Evolutionary conservation across 2,888 invertebrate species (phyloP), one percentile per base, ranked within the genome.

Genomic region (Penaeus monodon): DNA sequence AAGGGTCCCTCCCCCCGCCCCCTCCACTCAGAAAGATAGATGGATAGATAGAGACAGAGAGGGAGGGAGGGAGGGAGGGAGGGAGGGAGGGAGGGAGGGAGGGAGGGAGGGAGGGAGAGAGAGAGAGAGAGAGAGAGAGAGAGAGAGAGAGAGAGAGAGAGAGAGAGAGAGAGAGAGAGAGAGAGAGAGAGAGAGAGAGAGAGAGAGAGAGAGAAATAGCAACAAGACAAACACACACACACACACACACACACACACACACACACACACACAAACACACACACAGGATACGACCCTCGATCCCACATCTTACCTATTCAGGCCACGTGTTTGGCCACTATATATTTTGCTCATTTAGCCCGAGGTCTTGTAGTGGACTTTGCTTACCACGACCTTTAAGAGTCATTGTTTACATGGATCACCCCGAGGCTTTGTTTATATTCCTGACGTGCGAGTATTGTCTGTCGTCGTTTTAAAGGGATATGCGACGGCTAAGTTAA

Each of bases 191-290:
- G 74, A 12, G 27, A 29, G 33, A 6, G 29, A 4, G 24, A 6
- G 74, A 7, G 33, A 74, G 74, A 74, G 33, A 6, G 17, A 4
- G 44, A 74, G 74, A 74, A 33, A 44, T 10, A 74, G 44, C 24
- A 38, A 24, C 24, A 33, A 20, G 22, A 29, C 68, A 29, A 17
- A 29, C 29, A 29, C 70, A n/a, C 70, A 70, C 70, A 70, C 70
- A 70, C 70, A 70, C 70, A 70, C 70, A 70, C 70, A 70, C 70
- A 70, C 70, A 70, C 70, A 70, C 70, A 70, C 70, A 70, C 70
- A 70, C 70, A 70, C 70, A 70, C 70, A 70, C 70, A 70, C 70
- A 70, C n/a, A 70, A 24, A 70, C 70, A 70, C 70, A 70, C 70
- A 70, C 70, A 70, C 70, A 70, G n/a, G n/a, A n/a, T 29, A 73